Evolutionary conservation across 1,140 invertebrate genomes (phyloP), one percentile per base, ranked within the genome.

Genomic region (Drosophila repleta): DNA sequence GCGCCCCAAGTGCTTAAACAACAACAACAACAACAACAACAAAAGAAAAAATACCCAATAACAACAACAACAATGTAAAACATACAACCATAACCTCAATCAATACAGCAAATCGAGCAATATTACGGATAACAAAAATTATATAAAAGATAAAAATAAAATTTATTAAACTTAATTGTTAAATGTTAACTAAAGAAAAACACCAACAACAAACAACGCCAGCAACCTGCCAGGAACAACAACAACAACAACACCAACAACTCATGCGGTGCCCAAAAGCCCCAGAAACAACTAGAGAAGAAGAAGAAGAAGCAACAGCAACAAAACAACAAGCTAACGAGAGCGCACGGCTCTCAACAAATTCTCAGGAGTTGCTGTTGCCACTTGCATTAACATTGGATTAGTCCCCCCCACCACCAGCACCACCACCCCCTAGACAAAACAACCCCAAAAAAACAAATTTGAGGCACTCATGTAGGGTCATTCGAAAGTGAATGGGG

Each of bases 51-150:
- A 4, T 24, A 43, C 39, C 39, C 10, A 18, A 43, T 26, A 52
- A 52, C 49, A 48, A 35, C 7, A 52, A 52, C 49, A 48, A 35
- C 7, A 21, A 60, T 35, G 43, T 32, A 32, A 49, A 55, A 73
- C 56, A 83, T 72, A 77, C 81, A 82, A 87, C 74, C 67, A 71
- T 74, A 84, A 85, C 82, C 82, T 87, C 81, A 87, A 78, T 53
- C 74, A 87, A 81, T 70, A 74, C 58, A 81, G 74, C 69, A 83
- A 85, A 87, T 78, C 78, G 78, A 85, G 82, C 82, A 85, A 85
- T 85, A 85, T 87, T 84, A 85, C 64, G 56, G 60, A 74, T 74
- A 64, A 64, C 20, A 39, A 32, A 15, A 58, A 58, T 26, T 17
- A 48, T 4, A 78, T 55, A 68, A 68, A 67, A 74, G 35, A 64